Conservation (phyloP, 2,113 vertebrate genomes). For the Siniperca knerii region DNA sequence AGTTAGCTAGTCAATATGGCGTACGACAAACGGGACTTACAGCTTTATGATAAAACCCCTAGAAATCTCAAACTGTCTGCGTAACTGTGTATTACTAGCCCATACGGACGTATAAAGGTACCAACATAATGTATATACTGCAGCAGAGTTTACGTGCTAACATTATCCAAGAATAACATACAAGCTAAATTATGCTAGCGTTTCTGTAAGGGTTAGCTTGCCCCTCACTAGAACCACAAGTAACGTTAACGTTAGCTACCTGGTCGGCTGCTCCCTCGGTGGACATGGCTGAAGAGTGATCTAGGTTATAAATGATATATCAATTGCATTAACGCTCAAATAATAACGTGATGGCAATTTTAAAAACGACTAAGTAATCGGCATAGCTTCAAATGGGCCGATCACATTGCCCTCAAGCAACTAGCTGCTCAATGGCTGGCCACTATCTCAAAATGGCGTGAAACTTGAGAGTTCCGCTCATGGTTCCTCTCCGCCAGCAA, state of each 20-base stretch:
- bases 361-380: conserved; percentile 59
- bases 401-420: conserved; percentile 48
- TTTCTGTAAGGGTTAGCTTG: conserved; percentile 17
- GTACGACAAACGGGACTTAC: background rate
- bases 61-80: accelerated
- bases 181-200: conserved; percentile 9
- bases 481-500: background rate
- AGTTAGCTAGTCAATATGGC: conserved; percentile 44
- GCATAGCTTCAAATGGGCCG: conserved; percentile 65
- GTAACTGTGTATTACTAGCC: accelerated
- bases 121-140: background rate
- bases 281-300: conserved; percentile 79
- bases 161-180: background rate
- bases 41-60: background rate
- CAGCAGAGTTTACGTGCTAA: background rate
- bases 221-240: conserved; percentile 23
- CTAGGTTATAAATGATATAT: conserved; percentile 37
- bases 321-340: conserved; percentile 24
- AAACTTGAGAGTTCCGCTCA: conserved; percentile 35
- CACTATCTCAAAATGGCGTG: conserved; percentile 81
- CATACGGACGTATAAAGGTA: background rate
- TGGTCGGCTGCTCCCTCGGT: conserved; percentile 84
- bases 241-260: conserved; percentile 70
- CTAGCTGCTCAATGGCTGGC: conserved; percentile 29
- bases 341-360: conserved; percentile 19